Percentiles rank a stretch among this genome's conserved stretches.
These are phyloP conservation scores for Aotus griseimembra DNA, from an alignment of 2,797 vertebrate species.

Conservation along the genomic window DNA sequence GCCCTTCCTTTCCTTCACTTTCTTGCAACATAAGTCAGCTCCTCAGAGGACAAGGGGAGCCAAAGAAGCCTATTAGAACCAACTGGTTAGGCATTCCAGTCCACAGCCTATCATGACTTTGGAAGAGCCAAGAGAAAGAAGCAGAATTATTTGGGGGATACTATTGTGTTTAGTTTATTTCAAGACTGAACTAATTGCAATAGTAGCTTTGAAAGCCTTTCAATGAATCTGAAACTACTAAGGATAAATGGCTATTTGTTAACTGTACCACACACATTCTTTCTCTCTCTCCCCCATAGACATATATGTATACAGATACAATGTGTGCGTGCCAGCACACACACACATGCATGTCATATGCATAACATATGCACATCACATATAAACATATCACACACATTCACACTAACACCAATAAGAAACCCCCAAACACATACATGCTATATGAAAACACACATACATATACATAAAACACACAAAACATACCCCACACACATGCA, in stretches of 20 bases:
- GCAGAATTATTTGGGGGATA: not conserved
- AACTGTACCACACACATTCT: not conserved
- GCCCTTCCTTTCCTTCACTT: not conserved
- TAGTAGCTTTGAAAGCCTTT: slow-evolving; percentile 1
- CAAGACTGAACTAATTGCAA: not conserved
- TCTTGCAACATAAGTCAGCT: not conserved
- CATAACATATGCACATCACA: not conserved
- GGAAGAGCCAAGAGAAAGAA: not conserved
- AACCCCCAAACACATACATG: not conserved
- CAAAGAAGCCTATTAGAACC: not conserved
- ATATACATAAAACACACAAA: not conserved
- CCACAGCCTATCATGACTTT: not conserved
- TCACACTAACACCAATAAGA: not conserved
- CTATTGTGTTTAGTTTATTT: slow-evolving; percentile 22
- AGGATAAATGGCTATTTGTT: not conserved
- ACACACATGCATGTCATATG: not conserved
- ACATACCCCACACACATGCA: not conserved
- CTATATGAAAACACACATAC: not conserved
- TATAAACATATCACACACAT: not conserved
- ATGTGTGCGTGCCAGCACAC: not conserved
- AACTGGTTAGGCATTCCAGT: not conserved
- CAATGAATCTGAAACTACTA: not conserved
- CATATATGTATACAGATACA: not conserved
- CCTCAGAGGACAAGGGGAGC: not conserved
- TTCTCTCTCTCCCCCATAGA: not conserved